Evolutionary conservation across 2,113 vertebrate species (phyloP), one percentile per base, ranked within the genome.

Genomic region (Tetrao urogallus): DNA sequence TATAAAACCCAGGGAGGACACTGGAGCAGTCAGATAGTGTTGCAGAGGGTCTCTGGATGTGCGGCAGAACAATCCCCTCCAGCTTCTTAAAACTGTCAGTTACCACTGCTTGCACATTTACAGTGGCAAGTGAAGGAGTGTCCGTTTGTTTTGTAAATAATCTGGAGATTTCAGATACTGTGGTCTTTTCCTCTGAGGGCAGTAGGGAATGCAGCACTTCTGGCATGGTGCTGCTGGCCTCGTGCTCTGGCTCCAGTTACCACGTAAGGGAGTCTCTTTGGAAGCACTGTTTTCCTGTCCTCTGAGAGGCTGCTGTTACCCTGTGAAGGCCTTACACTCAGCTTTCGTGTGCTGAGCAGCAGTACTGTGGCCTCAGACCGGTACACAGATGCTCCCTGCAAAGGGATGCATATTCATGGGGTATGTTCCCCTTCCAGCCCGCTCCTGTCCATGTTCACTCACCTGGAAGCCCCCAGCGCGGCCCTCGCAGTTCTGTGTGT

Each of bases 241-340:
- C 7, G 7, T 72, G 73, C 82, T 97, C 88, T 95, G 95, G 94
- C 96, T 97, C 79, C 82, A 92, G 52, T 94, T 96, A 96, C 89
- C 58, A 84, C 82, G 50, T 89, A 92, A 86, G 89, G 85, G 88
- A 95, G 88, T 77, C 88, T 93, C 82, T 95, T 88, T 86, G 73
- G 96, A 95, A 95, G 78, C 50, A 8, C 67, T 87, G 72, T 82
- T 75, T 64, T 40, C 11, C 54, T 74, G 14, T 80, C 91, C 69
- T 82, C 28, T 40, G 82, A 83, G 91, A 88, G 85, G 80, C 87
- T 94, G 89, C 80, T 83, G 66, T 86, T 93, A 38, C 85, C 83
- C 67, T 88, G 74, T 14, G 32, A 81, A 91, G 69, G 65, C 78
- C 67, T 76, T 73, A 67, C 54, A 24, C 63, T 85, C n/a, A n/a